phyloP scores from a whole-genome alignment of 1,140 invertebrate species.

The Brachystomella parvula region DNA sequence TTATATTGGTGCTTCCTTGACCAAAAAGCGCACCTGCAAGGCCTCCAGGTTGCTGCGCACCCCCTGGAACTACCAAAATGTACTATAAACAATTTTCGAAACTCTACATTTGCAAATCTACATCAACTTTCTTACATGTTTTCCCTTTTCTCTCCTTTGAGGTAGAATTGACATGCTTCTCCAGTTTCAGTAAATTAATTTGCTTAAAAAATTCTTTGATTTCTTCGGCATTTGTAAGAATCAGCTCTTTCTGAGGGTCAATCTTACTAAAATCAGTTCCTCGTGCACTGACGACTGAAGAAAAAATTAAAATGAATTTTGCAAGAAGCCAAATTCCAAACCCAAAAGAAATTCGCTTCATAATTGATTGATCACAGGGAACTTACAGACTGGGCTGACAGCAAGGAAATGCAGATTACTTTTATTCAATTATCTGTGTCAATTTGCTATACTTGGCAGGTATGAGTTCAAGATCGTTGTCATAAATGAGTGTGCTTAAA shows the following conservation, averaged over 20 bases:
- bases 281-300: too few relatives aligned
- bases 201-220: slow-evolving; percentile 3
- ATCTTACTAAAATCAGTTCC: neutral
- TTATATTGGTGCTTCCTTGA: neutral
- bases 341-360: too few relatives aligned
- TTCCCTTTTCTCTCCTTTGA: too few relatives aligned
- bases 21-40: neutral
- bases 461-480: too few relatives aligned
- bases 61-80: neutral
- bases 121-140: too few relatives aligned
- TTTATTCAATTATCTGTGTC: neutral
- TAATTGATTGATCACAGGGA: too few relatives aligned
- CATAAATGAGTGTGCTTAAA: neutral
- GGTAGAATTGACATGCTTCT: neutral
- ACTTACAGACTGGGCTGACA: too few relatives aligned
- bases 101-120: neutral
- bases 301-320: too few relatives aligned
- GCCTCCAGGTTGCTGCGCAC: too few relatives aligned
- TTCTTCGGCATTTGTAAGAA: neutral
- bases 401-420: too few relatives aligned
- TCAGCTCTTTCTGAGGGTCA: neutral
- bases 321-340: too few relatives aligned
- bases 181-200: neutral
- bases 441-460: too few relatives aligned
- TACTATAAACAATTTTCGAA: neutral